A percentile compares a stretch with the other conserved stretches of the same genome.
phyloP scores from a whole-genome alignment of 2,888 invertebrate genomes.

The Acanthosepion esculentum region DNA sequence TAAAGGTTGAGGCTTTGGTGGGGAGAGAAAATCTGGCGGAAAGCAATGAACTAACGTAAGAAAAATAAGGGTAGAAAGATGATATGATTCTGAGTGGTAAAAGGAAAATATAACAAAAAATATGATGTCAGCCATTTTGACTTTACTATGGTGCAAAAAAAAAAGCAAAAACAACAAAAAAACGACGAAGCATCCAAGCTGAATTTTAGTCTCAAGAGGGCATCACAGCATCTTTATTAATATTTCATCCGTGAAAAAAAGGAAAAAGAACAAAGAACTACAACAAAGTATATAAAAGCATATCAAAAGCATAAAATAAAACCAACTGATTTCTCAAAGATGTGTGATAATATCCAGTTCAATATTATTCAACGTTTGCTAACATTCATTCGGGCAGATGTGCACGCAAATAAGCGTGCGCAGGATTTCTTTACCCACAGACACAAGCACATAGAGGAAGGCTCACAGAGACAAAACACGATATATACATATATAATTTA shows the following conservation, averaged over 20 bases:
- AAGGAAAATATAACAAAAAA: not conserved
- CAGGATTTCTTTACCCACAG: not conserved
- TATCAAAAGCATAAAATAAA: not conserved
- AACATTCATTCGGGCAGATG: not conserved
- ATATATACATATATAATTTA: no score
- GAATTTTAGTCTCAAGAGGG: not conserved
- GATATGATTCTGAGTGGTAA: no score
- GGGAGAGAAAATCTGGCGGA: no score
- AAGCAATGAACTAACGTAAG: no score
- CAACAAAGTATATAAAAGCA: not conserved
- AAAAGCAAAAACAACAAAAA: not conserved
- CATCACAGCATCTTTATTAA: not conserved
- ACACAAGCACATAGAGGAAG: not conserved
- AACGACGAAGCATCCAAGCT: not conserved
- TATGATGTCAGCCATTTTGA: not conserved
- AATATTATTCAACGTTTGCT: not conserved
- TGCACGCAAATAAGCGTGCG: not conserved
- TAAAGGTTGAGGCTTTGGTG: no score
- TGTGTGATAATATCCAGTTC: not conserved
- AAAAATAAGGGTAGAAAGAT: no score
- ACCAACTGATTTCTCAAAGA: not conserved
- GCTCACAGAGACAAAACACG: not conserved
- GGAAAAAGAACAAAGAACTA: not conserved
- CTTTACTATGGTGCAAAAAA: not conserved
- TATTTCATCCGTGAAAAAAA: not conserved